Evolutionary conservation across 2,797 vertebrate species (phyloP), one percentile per base, ranked within the genome.

Genomic region (Melanotaenia maccullochi): DNA sequence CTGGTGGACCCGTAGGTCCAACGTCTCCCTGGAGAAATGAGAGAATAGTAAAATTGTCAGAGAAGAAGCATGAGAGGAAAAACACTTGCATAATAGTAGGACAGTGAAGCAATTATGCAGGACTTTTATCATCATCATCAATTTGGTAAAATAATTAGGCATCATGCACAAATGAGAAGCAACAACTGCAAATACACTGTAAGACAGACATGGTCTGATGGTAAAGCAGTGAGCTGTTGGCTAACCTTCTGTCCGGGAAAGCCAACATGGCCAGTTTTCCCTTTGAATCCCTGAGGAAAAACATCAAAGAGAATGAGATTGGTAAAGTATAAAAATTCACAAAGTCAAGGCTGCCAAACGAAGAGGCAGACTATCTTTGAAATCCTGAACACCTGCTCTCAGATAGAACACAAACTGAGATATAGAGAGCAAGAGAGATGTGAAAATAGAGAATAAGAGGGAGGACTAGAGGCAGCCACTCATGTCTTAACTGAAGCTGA

Each of bases 201-300:
- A 60, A 68, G 56, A 69, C 7, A 65, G 36, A 66, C 35, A 59
- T 1, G 35, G 40, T 58, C 42, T 73, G 64, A 75, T 14, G 52
- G 32, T 71, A 63, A 71, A 75, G 73, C 68, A 72, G 51, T n/a
- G 67, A 67, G 73, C 42, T 32, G 57, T 61, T 76, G 75, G 63
- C 90, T 81, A 88, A 98, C 97, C 95, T 99, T 99, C 1, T 91
- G 94, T 85, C 97, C 97, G 0, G 97, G 97, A 36, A 97, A 95
- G 73, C 97, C 97, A 0, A 91, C 93, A 38, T 98, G 97, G 47
- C 97, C 97, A 0, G 95, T 94, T 90, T 97, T 97, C 67, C 97
- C 97, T 89, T 99, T 99, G 92, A 98, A 99, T 77, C 97, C 97
- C 97, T 99, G 91, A 55, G 81, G 91, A 81, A 60, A 81, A 61